Evolutionary conservation across 2,113 vertebrate genomes (phyloP), one percentile per base, ranked within the genome.

Genomic region (Corythornis cristatus): DNA sequence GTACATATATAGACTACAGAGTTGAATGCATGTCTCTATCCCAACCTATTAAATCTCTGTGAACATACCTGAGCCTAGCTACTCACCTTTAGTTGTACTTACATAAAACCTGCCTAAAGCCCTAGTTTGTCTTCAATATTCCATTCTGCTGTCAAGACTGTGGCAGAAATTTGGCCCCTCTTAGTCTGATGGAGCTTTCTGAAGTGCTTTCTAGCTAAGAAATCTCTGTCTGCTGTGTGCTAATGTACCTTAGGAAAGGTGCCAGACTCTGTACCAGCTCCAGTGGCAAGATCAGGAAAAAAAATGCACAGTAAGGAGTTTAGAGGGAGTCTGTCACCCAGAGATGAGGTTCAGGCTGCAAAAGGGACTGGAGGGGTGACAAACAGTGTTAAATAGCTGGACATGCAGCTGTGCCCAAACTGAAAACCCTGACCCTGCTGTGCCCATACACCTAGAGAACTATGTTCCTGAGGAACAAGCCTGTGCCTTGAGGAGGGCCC

Each of bases 381-480:
- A 8, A 68, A 42, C 3, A 57, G 9, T 4, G 2, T 74, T 29
- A 45, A 77, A 78, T 6, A 8, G 13, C 23, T 70, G 21, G 21
- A 45, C 48, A 45, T 3, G 10, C 12, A 65, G 12, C 12, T 56
- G 31, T 64, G 46, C 28, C 15, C 31, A 81, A 20, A 54, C 7
- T 1, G 2, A 50, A 91, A 70, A 53, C 28, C 14, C 31, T 35
- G 81, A 4, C 5, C 2, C 3, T 0, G 0, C 9, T 75, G 45
- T 85, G 26, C 15, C 29, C 15, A 20, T 45, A 11, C 20, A 56
- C 10, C 18, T 43, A 19, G 48, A 66, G 18, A 57, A 5, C 16
- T 35, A 16, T 4, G 3, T 4, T 66, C 20, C 31, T 40, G 58
- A 48, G 22, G 31, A 15, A 65, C 15, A 8, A 75, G 20, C 33